Evolutionary conservation across 2,113 vertebrate species (phyloP).

Genomic region (Pterocles orientalis): DNA sequence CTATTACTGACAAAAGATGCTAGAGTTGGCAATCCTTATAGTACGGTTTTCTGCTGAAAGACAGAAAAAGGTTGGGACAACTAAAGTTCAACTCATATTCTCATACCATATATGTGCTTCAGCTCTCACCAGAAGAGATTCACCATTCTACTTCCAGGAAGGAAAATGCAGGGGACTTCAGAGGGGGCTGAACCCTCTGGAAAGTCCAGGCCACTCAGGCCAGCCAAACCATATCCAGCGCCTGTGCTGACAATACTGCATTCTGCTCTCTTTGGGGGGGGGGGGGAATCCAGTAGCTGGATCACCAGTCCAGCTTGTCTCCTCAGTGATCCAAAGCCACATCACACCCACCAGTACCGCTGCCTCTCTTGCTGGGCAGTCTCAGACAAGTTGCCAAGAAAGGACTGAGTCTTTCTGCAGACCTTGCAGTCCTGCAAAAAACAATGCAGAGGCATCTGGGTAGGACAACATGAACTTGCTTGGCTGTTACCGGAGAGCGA

Average conservation of each 20-base stretch:
- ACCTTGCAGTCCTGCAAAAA: not conserved
- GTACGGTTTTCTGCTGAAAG: not conserved
- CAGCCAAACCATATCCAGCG: not conserved
- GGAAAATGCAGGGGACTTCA: not conserved
- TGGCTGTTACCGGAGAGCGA: not conserved
- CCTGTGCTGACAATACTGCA: not conserved
- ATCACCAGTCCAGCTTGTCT: not conserved
- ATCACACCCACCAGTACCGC: not conserved
- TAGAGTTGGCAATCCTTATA: not conserved
- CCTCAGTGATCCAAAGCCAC: not conserved
- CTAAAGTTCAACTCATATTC: not conserved
- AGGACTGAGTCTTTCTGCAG: not conserved
- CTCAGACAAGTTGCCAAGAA: not conserved
- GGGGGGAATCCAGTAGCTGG: not conserved
- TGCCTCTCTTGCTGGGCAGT: not conserved
- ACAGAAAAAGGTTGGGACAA: not conserved
- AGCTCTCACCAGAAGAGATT: not conserved
- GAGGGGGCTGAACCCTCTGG: not conserved
- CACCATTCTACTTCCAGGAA: not conserved
- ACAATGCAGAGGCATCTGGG: not conserved
- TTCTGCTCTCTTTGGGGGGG: not conserved
- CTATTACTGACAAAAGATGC: not conserved
- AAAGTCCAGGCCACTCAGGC: not conserved
- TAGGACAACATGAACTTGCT: not conserved
- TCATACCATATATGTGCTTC: not conserved